phyloP scores from a whole-genome alignment of 2,797 vertebrate species.

The Catostomus latipinnis region DNA sequence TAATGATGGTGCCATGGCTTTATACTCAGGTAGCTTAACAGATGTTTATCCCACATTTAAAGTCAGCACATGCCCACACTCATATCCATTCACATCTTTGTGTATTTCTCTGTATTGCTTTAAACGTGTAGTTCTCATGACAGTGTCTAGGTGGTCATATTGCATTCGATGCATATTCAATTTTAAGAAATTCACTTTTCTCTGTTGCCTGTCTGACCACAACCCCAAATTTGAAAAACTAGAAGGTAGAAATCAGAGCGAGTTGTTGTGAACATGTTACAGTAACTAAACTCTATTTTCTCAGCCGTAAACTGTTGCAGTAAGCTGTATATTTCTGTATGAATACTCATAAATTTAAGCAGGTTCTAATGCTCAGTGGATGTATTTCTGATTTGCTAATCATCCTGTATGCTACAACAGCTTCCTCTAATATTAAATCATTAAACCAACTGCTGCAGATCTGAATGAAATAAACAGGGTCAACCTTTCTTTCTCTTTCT shows the following conservation, averaged over 20 bases:
- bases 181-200: neutral
- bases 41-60: neutral
- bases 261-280: neutral
- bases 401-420: neutral
- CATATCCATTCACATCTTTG: slow-evolving; percentile 1
- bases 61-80: slow-evolving; percentile 1
- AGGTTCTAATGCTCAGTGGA: neutral
- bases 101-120: neutral
- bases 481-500: neutral
- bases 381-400: neutral
- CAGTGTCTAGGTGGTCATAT: neutral
- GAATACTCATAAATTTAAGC: neutral
- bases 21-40: slow-evolving; percentile 24
- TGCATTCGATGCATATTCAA: neutral
- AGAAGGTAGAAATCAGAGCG: neutral
- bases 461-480: slow-evolving; percentile 32
- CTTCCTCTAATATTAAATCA: neutral
- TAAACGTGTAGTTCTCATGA: slow-evolving; percentile 9
- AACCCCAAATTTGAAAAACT: neutral
- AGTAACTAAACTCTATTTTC: neutral
- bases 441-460: neutral
- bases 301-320: neutral
- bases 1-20: slow-evolving; percentile 13
- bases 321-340: neutral
- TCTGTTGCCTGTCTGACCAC: neutral